Base-by-base conservation (phyloP, 2,113 vertebrate genomes). In the Casuarius casuarius region DNA sequence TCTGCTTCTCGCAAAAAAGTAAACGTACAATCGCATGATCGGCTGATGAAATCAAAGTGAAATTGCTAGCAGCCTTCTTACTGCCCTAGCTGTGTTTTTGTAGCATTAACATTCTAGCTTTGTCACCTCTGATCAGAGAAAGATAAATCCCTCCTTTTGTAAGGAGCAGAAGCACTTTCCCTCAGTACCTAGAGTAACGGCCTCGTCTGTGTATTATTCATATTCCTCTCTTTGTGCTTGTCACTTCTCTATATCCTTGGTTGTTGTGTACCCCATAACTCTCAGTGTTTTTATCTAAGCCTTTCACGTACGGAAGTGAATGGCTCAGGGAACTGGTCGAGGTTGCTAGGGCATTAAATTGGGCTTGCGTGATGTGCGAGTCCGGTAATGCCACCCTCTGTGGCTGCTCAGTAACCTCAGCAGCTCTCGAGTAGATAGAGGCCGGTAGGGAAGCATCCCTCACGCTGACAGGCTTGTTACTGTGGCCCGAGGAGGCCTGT, bases 111-210 rank as follows among this genome's bases (percentile, higher is more conserved):
- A 40, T 83, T 88, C 56, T 58, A 63, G 59, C 62, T 92, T 91
- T 86, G 90, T 93, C 92, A 91, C 89, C 77, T 78, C 84, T 74
- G 82, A 87, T 85, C 80, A 62, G 94, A 72, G 54, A 59, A 73
- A 78, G 46, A 89, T 79, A 89, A 94, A 95, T 97, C 89, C 90
- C 84, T 63, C 92, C 95, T 95, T 97, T 97, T 94, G 68, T 87
- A 90, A 84, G 90, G 89, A 96, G 94, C 95, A 88, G 94, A 89
- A 96, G 87, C 89, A 38, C 76, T 96, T 96, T 95, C 93, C 94
- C 84, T 88, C 23, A 17, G 91, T 79, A 92, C 81, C 67, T 3
- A 90, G 87, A 96, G 66, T 96, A 95, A 96, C 87, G 80, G 88
- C 77, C 77, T 93, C 83, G 54, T 87, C 87, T 84, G 65, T 83